These are phyloP conservation scores for Pseudochaenichthys georgianus DNA, from an alignment of 2,797 vertebrate genomes.

Conservation along the genomic window DNA sequence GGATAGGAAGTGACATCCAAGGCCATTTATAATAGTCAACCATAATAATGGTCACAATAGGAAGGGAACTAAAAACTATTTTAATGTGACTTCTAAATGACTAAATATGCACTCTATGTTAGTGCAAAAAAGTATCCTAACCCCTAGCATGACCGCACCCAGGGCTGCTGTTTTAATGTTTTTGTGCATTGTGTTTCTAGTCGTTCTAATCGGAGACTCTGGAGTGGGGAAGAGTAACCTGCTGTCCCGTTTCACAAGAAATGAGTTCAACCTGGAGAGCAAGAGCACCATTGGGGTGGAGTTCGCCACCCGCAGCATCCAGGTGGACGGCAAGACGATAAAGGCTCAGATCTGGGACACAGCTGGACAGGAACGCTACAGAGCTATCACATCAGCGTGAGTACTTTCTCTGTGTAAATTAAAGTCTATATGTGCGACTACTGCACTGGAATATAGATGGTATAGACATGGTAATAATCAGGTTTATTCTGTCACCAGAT, in stretches of 20 bases:
- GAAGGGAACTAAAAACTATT: not conserved
- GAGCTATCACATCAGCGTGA: slow-evolving; percentile 97
- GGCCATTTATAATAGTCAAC: not conserved
- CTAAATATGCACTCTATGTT: not conserved
- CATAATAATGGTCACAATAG: not conserved
- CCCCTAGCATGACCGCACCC: not conserved
- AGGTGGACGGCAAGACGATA: slow-evolving; percentile 97
- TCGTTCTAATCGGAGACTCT: slow-evolving; percentile 96
- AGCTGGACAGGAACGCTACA: slow-evolving; percentile 96
- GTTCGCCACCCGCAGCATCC: slow-evolving; percentile 97
- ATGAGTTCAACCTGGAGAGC: slow-evolving; percentile 98
- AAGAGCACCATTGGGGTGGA: slow-evolving; percentile 99
- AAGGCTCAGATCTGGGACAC: slow-evolving; percentile 99
- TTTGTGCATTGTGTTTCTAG: slow-evolving; percentile 71
- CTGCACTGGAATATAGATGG: no score
- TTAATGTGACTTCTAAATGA: no score
- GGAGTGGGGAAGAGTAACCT: slow-evolving; percentile 98
- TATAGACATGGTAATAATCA: no score
- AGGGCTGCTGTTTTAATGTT: not conserved
- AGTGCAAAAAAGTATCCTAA: not conserved
- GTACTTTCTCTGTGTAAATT: slow-evolving; percentile 55
- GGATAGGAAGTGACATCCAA: not conserved
- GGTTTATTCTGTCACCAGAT: slow-evolving; percentile 77
- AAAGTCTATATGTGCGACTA: no score
- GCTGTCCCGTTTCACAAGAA: slow-evolving; percentile 95